Evolutionary conservation across 2,888 invertebrate genomes (phyloP).

Genomic region (Octodonta nipae): DNA sequence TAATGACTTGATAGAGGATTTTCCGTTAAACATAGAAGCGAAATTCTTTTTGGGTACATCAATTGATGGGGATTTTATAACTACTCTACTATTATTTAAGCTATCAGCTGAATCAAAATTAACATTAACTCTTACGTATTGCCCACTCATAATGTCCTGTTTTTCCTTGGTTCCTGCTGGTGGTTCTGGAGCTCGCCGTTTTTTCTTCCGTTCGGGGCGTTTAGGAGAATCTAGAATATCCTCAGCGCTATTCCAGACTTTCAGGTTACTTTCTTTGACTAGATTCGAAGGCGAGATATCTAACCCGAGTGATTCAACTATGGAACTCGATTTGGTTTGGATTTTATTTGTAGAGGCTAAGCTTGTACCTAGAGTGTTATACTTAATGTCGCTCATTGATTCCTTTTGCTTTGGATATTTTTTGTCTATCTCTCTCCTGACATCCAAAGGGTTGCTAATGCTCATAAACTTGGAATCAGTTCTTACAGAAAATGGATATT

Average conservation of each 20-base stretch:
- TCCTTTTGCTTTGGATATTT: slow-evolving; percentile 17
- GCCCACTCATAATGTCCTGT: slow-evolving; percentile 31
- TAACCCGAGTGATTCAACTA: slow-evolving; percentile 18
- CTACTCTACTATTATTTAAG: slow-evolving; percentile 17
- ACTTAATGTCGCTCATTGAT: slow-evolving; percentile 10
- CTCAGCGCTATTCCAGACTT: slow-evolving; percentile 35
- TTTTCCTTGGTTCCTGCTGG: slow-evolving; percentile 16
- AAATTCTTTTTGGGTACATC: slow-evolving; percentile 25
- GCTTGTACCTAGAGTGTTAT: slow-evolving; percentile 19
- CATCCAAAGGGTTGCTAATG: slow-evolving; percentile 30
- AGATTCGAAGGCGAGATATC: background rate
- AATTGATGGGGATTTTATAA: slow-evolving; percentile 20
- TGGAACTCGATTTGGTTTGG: slow-evolving; percentile 18
- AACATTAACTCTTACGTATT: slow-evolving; percentile 34
- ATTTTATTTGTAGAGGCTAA: slow-evolving; percentile 21
- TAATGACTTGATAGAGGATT: slow-evolving; percentile 22
- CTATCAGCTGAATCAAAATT: slow-evolving; percentile 20
- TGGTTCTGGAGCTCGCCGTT: slow-evolving; percentile 29
- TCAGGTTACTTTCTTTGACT: slow-evolving; percentile 10
- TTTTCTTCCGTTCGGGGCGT: slow-evolving; percentile 29
- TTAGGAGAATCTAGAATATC: slow-evolving; percentile 28
- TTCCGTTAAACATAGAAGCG: too few relatives aligned
- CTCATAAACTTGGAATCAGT: slow-evolving; percentile 30
- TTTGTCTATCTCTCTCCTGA: slow-evolving; percentile 18
- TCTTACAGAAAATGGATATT: slow-evolving; percentile 8